Evolutionary conservation across 2,888 invertebrate genomes (phyloP).

Genomic region (Fragum sueziense): DNA sequence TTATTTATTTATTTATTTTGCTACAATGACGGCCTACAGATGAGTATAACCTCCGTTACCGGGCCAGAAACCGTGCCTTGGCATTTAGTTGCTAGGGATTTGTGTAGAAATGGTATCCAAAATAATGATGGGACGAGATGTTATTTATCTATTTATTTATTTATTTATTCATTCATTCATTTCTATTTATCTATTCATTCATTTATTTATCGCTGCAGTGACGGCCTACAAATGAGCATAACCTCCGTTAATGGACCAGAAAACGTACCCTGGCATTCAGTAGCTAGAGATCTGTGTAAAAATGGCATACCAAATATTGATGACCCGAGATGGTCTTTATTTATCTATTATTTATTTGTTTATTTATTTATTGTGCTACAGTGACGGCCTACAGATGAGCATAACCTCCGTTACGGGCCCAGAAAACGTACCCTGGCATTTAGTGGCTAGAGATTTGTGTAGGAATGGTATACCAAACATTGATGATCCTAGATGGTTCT

Average conservation of each 20-base stretch:
- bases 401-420: conserved; percentile 18
- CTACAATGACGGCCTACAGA: too few species aligned
- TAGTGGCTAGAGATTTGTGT: conserved; percentile 27
- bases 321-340: conserved; percentile 29
- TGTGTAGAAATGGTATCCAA: too few species aligned
- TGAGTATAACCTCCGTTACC: too few species aligned
- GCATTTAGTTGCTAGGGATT: too few species aligned
- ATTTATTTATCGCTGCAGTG: conserved; percentile 12
- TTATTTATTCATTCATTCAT: too few species aligned
- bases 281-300: conserved; percentile 27
- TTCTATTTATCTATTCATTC: too few species aligned
- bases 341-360: too few species aligned
- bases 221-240: conserved; percentile 27
- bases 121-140: too few species aligned
- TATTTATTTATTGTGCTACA: too few species aligned
- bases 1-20: too few species aligned
- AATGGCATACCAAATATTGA: conserved; percentile 27
- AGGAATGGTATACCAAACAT: conserved; percentile 22
- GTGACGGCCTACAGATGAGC: conserved; percentile 5
- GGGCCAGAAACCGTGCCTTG: too few species aligned
- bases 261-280: conserved; percentile 24
- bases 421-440: conserved; percentile 26
- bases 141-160: too few species aligned
- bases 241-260: conserved; percentile 18
- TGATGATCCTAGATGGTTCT: conserved; percentile 31